phyloP scores from a whole-genome alignment of 2,888 invertebrate species.

The Drepanosiphum platanoidis region DNA sequence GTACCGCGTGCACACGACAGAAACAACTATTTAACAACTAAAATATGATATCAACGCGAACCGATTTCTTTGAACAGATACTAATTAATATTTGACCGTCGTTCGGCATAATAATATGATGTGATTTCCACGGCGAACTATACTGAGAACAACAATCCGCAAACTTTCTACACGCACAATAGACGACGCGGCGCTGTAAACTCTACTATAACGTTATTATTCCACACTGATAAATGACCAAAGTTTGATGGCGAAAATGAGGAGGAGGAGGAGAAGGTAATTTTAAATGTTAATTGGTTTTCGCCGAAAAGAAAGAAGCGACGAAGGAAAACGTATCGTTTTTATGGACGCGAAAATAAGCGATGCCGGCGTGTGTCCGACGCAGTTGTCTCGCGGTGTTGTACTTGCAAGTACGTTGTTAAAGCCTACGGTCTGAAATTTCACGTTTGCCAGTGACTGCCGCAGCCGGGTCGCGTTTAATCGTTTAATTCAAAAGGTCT shows the following conservation, averaged over 20 bases:
- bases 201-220: not conserved
- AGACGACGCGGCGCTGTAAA: not conserved
- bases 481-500: not conserved
- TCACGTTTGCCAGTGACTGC: not conserved
- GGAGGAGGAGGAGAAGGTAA: not conserved
- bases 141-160: not conserved
- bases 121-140: not conserved
- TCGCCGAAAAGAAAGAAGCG: not conserved
- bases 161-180: not conserved
- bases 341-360: not conserved
- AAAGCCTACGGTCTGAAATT: not conserved
- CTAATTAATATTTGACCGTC: too few species aligned
- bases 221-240: not conserved
- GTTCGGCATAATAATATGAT: too few species aligned
- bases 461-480: not conserved
- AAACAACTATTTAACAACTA: too few species aligned
- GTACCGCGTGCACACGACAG: too few species aligned
- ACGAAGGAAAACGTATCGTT: not conserved
- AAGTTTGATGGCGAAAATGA: not conserved
- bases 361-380: not conserved
- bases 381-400: not conserved
- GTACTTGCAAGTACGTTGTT: not conserved
- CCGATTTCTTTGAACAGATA: too few species aligned
- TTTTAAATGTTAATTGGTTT: not conserved
- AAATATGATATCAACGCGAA: too few species aligned